Conservation (phyloP, 2,113 vertebrate species). For the Cryptotis parvus region DNA sequence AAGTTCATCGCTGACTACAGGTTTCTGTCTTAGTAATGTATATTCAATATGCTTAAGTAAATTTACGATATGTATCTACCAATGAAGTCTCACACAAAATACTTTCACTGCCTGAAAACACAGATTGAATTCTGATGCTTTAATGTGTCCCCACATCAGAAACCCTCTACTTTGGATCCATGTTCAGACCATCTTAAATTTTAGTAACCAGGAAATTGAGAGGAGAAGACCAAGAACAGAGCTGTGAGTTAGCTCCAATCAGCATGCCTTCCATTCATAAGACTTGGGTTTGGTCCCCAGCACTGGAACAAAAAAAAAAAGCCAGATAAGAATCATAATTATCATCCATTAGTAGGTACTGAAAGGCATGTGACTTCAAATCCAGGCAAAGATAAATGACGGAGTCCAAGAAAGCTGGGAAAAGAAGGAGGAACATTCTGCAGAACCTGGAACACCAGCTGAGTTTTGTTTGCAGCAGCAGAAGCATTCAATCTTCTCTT, state of each 20-base stretch:
- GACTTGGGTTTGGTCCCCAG: too few species aligned
- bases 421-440: neutral
- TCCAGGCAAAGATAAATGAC: slow-evolving; percentile 20
- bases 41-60: neutral
- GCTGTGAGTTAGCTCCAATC: too few species aligned
- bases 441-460: neutral
- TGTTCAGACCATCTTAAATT: neutral
- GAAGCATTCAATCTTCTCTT: neutral
- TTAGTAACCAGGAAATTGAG: neutral
- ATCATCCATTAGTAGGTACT: neutral
- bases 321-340: neutral
- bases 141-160: neutral
- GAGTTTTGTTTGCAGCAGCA: neutral
- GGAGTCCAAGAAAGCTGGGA: neutral
- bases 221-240: neutral
- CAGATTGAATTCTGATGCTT: neutral
- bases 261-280: too few species aligned
- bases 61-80: neutral
- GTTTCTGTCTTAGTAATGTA: neutral
- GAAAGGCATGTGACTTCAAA: neutral
- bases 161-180: neutral
- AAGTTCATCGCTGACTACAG: neutral
- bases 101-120: neutral
- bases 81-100: neutral
- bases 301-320: too few species aligned